Evolutionary conservation across 2,797 vertebrate species (phyloP).

Genomic region (Phoebastria nigripes): DNA sequence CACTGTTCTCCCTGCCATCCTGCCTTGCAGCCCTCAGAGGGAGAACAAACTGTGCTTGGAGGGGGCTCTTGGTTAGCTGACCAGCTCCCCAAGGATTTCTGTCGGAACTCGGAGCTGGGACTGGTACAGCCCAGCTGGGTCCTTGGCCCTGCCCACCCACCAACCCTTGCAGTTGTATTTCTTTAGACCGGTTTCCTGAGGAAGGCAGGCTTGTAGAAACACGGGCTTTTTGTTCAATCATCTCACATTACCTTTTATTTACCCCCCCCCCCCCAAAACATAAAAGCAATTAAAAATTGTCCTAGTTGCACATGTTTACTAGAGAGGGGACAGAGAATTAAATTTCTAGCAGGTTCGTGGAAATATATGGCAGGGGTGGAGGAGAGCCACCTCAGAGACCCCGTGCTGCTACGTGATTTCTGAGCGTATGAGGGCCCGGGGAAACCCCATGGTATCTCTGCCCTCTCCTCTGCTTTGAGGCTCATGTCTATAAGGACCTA

Average conservation of each 20-base stretch:
- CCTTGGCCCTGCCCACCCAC: neutral
- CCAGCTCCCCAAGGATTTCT: neutral
- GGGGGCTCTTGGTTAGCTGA: neutral
- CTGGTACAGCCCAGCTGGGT: fast-evolving
- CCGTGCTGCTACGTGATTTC: neutral
- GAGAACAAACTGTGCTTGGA: neutral
- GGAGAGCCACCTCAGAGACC: neutral
- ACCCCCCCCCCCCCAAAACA: neutral
- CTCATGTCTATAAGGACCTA: neutral
- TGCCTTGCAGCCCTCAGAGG: neutral
- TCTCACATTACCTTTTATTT: neutral
- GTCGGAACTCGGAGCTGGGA: neutral
- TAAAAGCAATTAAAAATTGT: neutral
- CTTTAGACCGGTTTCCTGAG: neutral
- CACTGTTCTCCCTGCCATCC: neutral
- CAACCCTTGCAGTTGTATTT: fast-evolving
- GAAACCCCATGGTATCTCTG: neutral
- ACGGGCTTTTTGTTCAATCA: neutral
- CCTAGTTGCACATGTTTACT: neutral
- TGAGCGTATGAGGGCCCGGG: fast-evolving
- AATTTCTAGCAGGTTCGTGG: neutral
- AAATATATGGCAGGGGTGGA: neutral
- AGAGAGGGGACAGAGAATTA: neutral
- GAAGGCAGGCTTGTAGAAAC: neutral
- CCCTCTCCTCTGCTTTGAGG: neutral